Conservation (phyloP, 2,888 invertebrate species). For the Thereva nobilitata region DNA sequence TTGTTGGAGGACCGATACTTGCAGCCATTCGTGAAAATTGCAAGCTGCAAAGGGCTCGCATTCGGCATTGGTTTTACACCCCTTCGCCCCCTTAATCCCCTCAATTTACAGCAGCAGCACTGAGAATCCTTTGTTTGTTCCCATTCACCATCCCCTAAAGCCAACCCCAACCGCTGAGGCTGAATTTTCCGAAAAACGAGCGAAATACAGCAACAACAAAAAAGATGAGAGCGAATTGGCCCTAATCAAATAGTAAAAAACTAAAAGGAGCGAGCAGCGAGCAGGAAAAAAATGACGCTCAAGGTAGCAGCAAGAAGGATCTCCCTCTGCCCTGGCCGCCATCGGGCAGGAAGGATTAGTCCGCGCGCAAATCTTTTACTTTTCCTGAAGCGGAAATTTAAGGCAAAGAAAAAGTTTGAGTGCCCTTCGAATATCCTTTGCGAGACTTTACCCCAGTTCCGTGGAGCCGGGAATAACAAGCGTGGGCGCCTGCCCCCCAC, state of each 20-base stretch:
- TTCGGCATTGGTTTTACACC: slow-evolving; percentile 19
- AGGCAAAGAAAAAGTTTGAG: slow-evolving; percentile 27
- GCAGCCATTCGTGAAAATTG: slow-evolving; percentile 35
- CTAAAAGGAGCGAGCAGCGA: slow-evolving; percentile 20
- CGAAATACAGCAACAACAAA: not conserved
- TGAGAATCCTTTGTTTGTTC: slow-evolving; percentile 27
- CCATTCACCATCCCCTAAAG: slow-evolving; percentile 9
- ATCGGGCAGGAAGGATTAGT: slow-evolving; percentile 31
- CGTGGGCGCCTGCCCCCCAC: slow-evolving; percentile 8
- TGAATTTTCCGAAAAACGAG: slow-evolving; percentile 23
- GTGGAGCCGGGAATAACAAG: slow-evolving; percentile 12
- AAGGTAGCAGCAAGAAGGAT: slow-evolving; percentile 1
- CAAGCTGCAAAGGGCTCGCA: slow-evolving; percentile 26
- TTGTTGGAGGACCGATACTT: slow-evolving; percentile 33
- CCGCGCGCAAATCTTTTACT: not conserved
- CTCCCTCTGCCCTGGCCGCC: slow-evolving; percentile 7
- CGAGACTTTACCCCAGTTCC: slow-evolving; percentile 36
- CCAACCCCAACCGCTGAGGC: slow-evolving; percentile 15
- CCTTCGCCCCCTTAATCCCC: slow-evolving; percentile 10
- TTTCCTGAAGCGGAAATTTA: slow-evolving; percentile 13
- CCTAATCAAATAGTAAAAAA: slow-evolving; percentile 30
- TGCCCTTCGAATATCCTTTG: slow-evolving; percentile 38
- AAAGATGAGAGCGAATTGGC: slow-evolving; percentile 11
- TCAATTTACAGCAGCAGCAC: slow-evolving; percentile 9
- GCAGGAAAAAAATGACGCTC: slow-evolving; percentile 20